These are phyloP conservation scores for Trachelus troglodyta DNA, from an alignment of 2,888 invertebrate genomes.

Conservation along the genomic window DNA sequence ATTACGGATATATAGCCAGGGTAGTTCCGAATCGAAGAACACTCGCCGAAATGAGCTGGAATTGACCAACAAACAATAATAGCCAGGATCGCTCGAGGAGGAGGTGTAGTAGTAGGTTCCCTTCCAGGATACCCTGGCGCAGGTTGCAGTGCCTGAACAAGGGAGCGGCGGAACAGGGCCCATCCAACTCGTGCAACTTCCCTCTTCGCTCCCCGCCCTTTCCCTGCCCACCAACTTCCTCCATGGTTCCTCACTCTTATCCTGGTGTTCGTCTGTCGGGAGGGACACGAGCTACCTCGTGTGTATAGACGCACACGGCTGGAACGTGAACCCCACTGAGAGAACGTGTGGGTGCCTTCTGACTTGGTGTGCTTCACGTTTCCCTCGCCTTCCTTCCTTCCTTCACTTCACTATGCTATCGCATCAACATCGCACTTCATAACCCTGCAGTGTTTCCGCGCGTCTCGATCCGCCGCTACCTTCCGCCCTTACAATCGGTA, in stretches of 20 bases:
- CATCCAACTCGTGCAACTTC: background rate
- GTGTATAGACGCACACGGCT: background rate
- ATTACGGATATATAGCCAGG: constrained; percentile 48
- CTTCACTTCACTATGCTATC: constrained; percentile 45
- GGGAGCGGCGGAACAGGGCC: background rate
- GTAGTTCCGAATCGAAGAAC: constrained; percentile 43
- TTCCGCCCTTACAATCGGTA: constrained; percentile 5
- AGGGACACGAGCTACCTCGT: background rate
- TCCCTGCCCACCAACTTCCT: background rate
- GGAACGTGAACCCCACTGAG: background rate
- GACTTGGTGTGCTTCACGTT: constrained; percentile 6
- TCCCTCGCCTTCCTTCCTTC: constrained; percentile 42
- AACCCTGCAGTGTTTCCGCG: constrained; percentile 57
- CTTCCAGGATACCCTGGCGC: background rate
- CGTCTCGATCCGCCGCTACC: constrained; percentile 52
- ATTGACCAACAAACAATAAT: constrained; percentile 44
- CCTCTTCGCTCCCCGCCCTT: background rate
- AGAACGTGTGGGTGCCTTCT: background rate
- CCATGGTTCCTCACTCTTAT: background rate
- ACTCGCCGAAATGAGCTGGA: constrained; percentile 44
- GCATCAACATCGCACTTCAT: constrained; percentile 61
- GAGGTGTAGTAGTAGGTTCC: background rate
- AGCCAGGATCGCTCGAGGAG: constrained; percentile 19
- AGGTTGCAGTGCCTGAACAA: background rate
- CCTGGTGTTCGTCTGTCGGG: background rate